Evolutionary conservation across 1,140 invertebrate genomes (phyloP), one percentile per base, ranked within the genome.

Genomic region (Neuroterus valhalla): DNA sequence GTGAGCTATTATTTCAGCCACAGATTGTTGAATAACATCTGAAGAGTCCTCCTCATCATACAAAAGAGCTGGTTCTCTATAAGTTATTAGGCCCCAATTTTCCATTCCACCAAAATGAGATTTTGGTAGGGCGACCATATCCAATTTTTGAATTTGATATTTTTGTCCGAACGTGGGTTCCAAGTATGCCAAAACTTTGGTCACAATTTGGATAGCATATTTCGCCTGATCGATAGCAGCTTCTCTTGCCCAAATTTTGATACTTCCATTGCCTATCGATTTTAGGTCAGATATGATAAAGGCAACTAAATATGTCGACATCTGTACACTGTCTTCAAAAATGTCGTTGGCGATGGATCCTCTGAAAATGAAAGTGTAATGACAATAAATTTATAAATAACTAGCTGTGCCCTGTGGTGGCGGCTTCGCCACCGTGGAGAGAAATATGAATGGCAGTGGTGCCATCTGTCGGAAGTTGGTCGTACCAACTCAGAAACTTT

Each of bases 271-370:
- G 0, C 74, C 45, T 19, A 79, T 72, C 17, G 82, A 83, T 43
- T 81, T 82, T 71, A 97, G 97, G 75, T 98, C 94, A 31, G 94
- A 95, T 1, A 98, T 92, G 3, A 96, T 91, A 79, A 97, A 93
- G 2, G 96, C 96, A 12, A 98, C 89, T 3, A 98, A 86, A 78
- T 98, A 98, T 0, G 96, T 96, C 0, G 96, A 96, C 96, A 98
- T 98, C 3, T 89, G 87, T 0, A 95, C 93, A 1, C 94, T 95
- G 67, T 90, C 91, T 1, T 91, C 71, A 82, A 94, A 98, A 21
- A 55, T 14, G 26, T 55, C 52, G 10, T 23, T 10, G 2, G 23
- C 12, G 1, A 89, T 77, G 79, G 94, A 93, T 74, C 92, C 79
- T 2, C 31, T 72, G 1, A 44, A 77, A 42, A 76, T 72, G 10